These are phyloP conservation scores for Ctenoplectra terminalis DNA, from an alignment of 1,140 invertebrate genomes.

Conservation along the genomic window DNA sequence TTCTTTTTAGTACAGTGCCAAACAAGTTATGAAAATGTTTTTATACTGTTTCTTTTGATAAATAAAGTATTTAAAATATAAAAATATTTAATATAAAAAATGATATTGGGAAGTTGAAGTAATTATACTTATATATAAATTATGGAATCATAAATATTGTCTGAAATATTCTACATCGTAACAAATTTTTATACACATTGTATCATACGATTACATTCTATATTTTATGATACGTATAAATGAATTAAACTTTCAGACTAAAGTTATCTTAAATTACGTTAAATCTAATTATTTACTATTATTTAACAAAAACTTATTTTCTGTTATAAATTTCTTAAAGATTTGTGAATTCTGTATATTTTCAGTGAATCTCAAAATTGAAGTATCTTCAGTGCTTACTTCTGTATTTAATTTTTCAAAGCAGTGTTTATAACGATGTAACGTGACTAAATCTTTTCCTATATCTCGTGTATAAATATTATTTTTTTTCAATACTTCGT, in stretches of 20 bases:
- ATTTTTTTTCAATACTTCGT: constrained; percentile 64
- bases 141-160: neutral
- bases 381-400: constrained; percentile 18
- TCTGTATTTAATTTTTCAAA: constrained; percentile 36
- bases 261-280: neutral
- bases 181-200: constrained; percentile 20
- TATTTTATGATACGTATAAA: neutral
- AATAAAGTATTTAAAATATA: constrained; percentile 7
- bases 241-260: constrained; percentile 1
- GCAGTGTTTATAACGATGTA: constrained; percentile 75
- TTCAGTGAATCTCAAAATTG: constrained; percentile 69
- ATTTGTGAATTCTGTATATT: constrained; percentile 66
- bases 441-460: constrained; percentile 68
- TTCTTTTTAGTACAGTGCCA: neutral
- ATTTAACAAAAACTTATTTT: neutral
- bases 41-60: neutral
- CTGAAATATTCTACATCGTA: neutral
- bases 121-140: constrained; percentile 32
- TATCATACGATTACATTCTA: constrained; percentile 13
- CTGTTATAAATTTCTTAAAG: constrained; percentile 48
- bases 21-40: constrained; percentile 4
- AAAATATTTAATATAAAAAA: constrained; percentile 30
- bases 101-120: constrained; percentile 11
- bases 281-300: neutral
- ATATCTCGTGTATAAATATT: constrained; percentile 59